phyloP scores from a whole-genome alignment of 2,888 invertebrate species.

The Hypsopygia costalis region DNA sequence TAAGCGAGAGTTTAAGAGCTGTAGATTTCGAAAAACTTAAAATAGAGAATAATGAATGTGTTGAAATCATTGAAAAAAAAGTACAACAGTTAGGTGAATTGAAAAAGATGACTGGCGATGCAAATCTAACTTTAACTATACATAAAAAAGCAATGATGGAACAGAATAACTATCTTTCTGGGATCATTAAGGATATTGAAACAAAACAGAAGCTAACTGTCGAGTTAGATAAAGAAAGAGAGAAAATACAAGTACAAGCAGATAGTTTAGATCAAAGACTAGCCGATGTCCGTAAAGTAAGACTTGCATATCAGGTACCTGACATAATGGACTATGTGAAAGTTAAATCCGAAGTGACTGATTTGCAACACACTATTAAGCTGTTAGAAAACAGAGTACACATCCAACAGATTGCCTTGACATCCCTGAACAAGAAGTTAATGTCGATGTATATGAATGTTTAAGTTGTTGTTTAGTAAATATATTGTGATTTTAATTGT shows the following conservation, averaged over 20 bases:
- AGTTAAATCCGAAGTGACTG: constrained; percentile 69
- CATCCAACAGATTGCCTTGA: constrained; percentile 58
- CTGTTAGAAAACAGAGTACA: constrained; percentile 50
- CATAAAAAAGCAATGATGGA: constrained; percentile 79
- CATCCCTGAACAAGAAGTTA: constrained; percentile 50
- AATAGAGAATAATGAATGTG: constrained; percentile 80
- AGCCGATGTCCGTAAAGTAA: constrained; percentile 52
- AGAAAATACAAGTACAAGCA: constrained; percentile 53
- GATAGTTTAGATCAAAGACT: constrained; percentile 51
- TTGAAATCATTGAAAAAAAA: constrained; percentile 76
- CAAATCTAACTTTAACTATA: constrained; percentile 76
- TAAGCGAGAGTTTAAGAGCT: constrained; percentile 79
- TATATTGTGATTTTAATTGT: not conserved
- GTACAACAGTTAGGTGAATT: constrained; percentile 71
- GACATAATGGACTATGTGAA: constrained; percentile 80
- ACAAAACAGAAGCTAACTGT: constrained; percentile 55
- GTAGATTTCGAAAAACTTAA: constrained; percentile 83
- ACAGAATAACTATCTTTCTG: constrained; percentile 63
- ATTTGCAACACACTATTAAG: constrained; percentile 60
- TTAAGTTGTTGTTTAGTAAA: not conserved
- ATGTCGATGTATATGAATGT: constrained; percentile 26
- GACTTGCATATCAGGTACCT: constrained; percentile 71
- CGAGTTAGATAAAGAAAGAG: constrained; percentile 60
- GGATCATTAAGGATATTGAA: constrained; percentile 57
- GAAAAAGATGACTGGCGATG: constrained; percentile 81